phyloP scores from a whole-genome alignment of 2,797 vertebrate species.

The Hephaestus fuliginosus region DNA sequence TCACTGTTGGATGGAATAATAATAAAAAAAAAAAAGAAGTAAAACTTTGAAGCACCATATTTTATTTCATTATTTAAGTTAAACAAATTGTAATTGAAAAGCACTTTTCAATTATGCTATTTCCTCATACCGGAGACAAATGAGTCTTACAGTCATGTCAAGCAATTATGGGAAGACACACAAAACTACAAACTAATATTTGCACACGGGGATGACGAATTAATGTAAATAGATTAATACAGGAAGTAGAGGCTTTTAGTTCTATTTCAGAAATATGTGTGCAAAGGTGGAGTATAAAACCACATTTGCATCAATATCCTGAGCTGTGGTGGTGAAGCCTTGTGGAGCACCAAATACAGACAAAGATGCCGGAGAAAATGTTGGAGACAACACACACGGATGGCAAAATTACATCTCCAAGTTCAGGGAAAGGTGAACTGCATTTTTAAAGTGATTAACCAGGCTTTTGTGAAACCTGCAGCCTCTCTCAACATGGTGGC shows the following conservation, averaged over 20 bases:
- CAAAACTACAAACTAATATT: slow-evolving; percentile 82
- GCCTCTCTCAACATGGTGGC: slow-evolving; percentile 32
- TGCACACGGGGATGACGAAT: slow-evolving; percentile 78
- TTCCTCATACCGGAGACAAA: slow-evolving; percentile 79
- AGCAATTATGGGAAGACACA: slow-evolving; percentile 80
- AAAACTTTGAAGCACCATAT: slow-evolving; percentile 84
- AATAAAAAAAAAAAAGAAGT: slow-evolving; percentile 75
- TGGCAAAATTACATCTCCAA: slow-evolving; percentile 18
- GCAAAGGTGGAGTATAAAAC: slow-evolving; percentile 54
- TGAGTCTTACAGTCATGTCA: slow-evolving; percentile 76
- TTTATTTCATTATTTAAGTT: slow-evolving; percentile 88
- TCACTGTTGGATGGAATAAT: slow-evolving; percentile 79
- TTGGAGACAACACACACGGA: neutral
- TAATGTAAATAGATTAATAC: slow-evolving; percentile 78
- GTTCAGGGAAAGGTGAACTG: slow-evolving; percentile 47
- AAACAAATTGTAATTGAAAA: slow-evolving; percentile 88
- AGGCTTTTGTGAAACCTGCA: slow-evolving; percentile 34
- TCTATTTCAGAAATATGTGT: slow-evolving; percentile 63
- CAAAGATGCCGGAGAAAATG: slow-evolving; percentile 25
- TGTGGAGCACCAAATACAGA: slow-evolving; percentile 16
- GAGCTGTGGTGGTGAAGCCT: slow-evolving; percentile 10
- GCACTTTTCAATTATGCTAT: slow-evolving; percentile 84
- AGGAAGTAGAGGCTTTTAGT: slow-evolving; percentile 68
- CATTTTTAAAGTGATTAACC: slow-evolving; percentile 50
- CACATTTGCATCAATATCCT: slow-evolving; percentile 47